These are phyloP conservation scores for Megalopta genalis DNA, from an alignment of 1,140 invertebrate genomes.

Conservation along the genomic window DNA sequence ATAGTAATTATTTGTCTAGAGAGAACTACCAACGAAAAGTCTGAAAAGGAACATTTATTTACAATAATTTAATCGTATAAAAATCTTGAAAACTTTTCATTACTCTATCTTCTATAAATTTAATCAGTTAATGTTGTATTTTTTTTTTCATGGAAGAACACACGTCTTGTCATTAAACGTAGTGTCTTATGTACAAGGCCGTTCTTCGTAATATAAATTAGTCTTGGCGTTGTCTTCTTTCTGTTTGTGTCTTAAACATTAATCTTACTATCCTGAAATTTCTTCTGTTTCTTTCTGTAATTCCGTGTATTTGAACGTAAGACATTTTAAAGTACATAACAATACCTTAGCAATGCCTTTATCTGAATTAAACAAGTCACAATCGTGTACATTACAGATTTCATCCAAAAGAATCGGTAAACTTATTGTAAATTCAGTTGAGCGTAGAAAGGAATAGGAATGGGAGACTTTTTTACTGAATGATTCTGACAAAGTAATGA, in stretches of 20 bases:
- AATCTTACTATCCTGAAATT: constrained; percentile 44
- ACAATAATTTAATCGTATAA: constrained; percentile 60
- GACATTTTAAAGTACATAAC: constrained; percentile 15
- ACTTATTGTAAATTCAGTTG: constrained; percentile 41
- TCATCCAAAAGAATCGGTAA: constrained; percentile 15
- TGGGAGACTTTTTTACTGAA: constrained; percentile 54
- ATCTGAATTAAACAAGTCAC: constrained; percentile 23
- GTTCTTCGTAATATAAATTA: constrained; percentile 73
- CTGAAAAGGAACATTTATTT: constrained; percentile 55
- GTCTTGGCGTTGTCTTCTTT: constrained; percentile 61
- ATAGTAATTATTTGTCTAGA: constrained; percentile 8
- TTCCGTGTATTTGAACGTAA: constrained; percentile 27
- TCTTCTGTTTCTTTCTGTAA: constrained; percentile 31
- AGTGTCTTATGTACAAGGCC: constrained; percentile 76
- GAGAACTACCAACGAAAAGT: constrained; percentile 10
- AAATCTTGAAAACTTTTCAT: constrained; percentile 41
- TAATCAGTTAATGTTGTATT: constrained; percentile 23
- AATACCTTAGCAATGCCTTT: constrained; percentile 24
- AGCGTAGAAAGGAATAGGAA: constrained; percentile 56
- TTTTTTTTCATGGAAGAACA: constrained; percentile 42
- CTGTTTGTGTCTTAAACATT: constrained; percentile 42
- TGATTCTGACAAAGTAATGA: constrained; percentile 51
- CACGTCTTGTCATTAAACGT: constrained; percentile 57
- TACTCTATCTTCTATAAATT: constrained; percentile 26
- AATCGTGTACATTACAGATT: constrained; percentile 16